Evolutionary conservation across 1,140 invertebrate genomes (phyloP).

Genomic region (Melipona quadrifasciata): DNA sequence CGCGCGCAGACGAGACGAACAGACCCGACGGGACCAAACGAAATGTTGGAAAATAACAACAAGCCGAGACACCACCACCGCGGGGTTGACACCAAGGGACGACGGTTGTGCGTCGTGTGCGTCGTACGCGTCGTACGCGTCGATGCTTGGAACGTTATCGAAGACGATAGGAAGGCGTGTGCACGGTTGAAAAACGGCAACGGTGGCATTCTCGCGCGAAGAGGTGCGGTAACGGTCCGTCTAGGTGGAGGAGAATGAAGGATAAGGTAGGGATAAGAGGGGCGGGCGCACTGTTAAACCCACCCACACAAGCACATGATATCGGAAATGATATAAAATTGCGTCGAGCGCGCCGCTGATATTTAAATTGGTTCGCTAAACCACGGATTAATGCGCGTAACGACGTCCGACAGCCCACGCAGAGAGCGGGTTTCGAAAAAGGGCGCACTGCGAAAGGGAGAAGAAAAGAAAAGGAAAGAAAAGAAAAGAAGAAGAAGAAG

Average conservation of each 20-base stretch:
- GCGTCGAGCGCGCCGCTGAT: conserved; percentile 81
- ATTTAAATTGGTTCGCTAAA: conserved; percentile 83
- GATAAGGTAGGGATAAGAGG: conserved; percentile 39
- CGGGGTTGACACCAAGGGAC: neutral
- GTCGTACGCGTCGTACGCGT: neutral
- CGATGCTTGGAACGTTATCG: conserved; percentile 23
- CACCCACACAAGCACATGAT: conserved; percentile 78
- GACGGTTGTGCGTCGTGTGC: neutral
- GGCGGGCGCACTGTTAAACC: conserved; percentile 74
- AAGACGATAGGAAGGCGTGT: neutral
- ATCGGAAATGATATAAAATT: conserved; percentile 83
- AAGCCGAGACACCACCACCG: neutral
- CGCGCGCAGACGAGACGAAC: conserved; percentile 36
- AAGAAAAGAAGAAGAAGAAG: too few relatives aligned
- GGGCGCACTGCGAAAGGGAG: conserved; percentile 28
- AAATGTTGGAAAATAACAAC: neutral
- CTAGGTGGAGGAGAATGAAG: conserved; percentile 41
- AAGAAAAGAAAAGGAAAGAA: neutral
- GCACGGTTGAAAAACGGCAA: conserved; percentile 13
- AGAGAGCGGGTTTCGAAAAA: conserved; percentile 60
- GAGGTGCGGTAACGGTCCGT: conserved; percentile 65
- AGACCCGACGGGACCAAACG: neutral
- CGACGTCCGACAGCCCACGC: conserved; percentile 67
- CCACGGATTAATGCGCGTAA: conserved; percentile 81
- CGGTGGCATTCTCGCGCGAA: conserved; percentile 38